Evolutionary conservation across 2,113 vertebrate species (phyloP).

Genomic region (Tyrannus savana): DNA sequence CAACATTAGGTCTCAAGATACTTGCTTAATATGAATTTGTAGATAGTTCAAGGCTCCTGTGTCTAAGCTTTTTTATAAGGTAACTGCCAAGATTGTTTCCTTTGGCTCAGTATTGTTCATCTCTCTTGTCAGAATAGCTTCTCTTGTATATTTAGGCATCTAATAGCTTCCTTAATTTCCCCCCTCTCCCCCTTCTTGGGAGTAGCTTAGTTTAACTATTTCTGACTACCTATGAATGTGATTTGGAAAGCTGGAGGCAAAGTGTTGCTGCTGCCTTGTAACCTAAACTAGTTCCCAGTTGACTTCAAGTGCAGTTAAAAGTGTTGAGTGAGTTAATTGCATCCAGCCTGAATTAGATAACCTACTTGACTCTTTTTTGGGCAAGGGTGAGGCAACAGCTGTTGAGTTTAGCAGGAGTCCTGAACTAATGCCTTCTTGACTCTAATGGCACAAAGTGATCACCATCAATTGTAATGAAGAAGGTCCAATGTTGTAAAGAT

Average conservation of each 20-base stretch:
- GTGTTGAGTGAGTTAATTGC: neutral
- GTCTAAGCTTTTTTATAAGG: neutral
- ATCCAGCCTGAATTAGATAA: neutral
- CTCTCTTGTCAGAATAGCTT: neutral
- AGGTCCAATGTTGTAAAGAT: neutral
- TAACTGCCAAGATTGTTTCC: neutral
- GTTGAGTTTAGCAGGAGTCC: neutral
- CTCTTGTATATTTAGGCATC: neutral
- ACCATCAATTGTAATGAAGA: neutral
- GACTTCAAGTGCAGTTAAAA: neutral
- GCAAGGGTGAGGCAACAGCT: neutral
- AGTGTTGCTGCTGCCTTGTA: neutral
- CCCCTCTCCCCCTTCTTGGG: neutral
- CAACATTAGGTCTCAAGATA: neutral
- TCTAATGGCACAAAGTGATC: neutral
- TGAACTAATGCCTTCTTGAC: neutral
- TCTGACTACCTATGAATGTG: neutral
- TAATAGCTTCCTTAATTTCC: neutral
- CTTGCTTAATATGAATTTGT: neutral
- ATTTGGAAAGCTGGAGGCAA: neutral
- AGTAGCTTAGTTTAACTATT: neutral
- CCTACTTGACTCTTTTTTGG: neutral
- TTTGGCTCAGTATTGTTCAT: neutral
- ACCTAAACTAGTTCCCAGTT: neutral
- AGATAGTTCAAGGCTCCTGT: neutral